Percentiles rank a stretch among this genome's conserved stretches.
Evolutionary conservation across 2,888 invertebrate species (phyloP).

Genomic region (Macrosiphum euphorbiae): DNA sequence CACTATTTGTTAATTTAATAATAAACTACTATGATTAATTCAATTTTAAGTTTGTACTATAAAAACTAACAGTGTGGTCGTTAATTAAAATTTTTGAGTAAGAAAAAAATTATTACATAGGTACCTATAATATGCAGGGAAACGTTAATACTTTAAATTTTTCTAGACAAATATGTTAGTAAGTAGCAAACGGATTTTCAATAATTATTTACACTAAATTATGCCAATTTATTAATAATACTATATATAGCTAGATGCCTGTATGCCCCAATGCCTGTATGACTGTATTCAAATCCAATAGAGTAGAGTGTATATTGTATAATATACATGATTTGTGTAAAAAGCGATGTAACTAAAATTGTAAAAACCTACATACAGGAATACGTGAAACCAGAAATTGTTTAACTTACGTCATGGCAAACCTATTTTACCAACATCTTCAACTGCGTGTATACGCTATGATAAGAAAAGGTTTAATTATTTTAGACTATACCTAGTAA

Average conservation of each 20-base stretch:
- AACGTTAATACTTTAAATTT: not conserved
- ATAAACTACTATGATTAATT: constrained; percentile 6
- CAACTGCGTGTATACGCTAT: not conserved
- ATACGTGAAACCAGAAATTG: not conserved
- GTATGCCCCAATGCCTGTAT: no score
- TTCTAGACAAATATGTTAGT: not conserved
- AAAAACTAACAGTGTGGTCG: not conserved
- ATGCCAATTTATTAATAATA: not conserved
- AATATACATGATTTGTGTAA: not conserved
- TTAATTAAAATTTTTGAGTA: not conserved
- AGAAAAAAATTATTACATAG: not conserved
- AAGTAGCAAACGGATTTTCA: not conserved
- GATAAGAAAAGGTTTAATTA: not conserved
- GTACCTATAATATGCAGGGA: not conserved
- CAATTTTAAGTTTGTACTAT: not conserved
- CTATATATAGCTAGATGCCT: not conserved
- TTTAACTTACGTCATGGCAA: not conserved
- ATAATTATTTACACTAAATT: not conserved
- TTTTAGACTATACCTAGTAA: not conserved
- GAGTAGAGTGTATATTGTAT: not conserved
- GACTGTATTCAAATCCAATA: not conserved
- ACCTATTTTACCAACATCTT: not conserved
- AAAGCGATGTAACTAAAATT: not conserved
- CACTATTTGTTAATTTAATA: constrained; percentile 29
- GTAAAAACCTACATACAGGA: not conserved